phyloP scores from a whole-genome alignment of 2,797 vertebrate genomes.

The Sebastes diaconus region DNA sequence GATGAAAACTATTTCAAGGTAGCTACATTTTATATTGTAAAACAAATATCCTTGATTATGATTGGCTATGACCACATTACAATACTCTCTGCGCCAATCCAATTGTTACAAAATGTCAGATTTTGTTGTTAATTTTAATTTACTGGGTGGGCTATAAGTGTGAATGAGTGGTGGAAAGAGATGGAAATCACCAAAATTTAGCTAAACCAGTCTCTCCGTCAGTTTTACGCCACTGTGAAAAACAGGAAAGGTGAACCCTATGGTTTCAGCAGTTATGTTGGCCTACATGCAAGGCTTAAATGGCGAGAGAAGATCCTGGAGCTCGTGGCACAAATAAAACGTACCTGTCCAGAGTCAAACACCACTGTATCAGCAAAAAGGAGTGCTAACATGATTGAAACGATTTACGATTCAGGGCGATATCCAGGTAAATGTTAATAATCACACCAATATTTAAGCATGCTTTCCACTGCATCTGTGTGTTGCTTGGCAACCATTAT shows the following conservation, averaged over 20 bases:
- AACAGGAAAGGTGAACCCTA: neutral
- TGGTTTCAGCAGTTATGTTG: neutral
- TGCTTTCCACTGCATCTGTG: neutral
- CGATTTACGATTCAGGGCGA: neutral
- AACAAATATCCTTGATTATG: no score
- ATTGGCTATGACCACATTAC: neutral
- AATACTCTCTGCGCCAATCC: neutral
- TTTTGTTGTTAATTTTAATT: neutral
- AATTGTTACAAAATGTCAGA: neutral
- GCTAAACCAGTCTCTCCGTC: neutral
- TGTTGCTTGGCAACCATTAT: neutral
- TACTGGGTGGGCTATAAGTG: neutral
- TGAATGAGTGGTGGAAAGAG: neutral
- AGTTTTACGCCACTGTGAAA: neutral
- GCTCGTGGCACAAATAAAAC: neutral
- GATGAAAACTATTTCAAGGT: neutral
- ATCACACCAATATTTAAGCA: neutral
- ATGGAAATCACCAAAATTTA: neutral
- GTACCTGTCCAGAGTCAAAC: neutral
- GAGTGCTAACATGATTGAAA: neutral
- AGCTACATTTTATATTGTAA: neutral
- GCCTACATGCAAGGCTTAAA: neutral
- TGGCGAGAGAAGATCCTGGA: neutral
- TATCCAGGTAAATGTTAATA: neutral
- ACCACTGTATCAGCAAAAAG: neutral